Percentiles rank a stretch among this genome's conserved stretches.
These are phyloP conservation scores for Spodoptera exigua DNA, from an alignment of 2,888 invertebrate species.

Conservation along the genomic window DNA sequence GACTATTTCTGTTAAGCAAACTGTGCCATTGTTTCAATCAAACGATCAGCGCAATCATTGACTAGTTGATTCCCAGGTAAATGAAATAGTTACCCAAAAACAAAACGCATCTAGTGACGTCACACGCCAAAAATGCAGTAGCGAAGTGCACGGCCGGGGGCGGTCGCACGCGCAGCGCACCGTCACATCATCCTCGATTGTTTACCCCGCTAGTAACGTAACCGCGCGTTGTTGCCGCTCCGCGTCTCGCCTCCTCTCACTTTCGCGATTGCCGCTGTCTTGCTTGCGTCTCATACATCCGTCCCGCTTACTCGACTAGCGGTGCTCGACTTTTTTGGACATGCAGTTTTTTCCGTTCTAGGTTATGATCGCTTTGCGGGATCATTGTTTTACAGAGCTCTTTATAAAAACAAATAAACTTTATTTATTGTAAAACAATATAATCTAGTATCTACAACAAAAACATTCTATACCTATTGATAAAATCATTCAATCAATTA, in stretches of 20 bases:
- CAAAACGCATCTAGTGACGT: slow-evolving; percentile 72
- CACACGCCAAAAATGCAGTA: slow-evolving; percentile 83
- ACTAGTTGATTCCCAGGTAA: slow-evolving; percentile 39
- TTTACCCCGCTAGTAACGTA: slow-evolving; percentile 87
- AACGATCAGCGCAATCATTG: slow-evolving; percentile 2
- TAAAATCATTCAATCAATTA: too few relatives aligned
- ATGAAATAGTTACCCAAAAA: slow-evolving; percentile 30
- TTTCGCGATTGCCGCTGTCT: slow-evolving; percentile 80
- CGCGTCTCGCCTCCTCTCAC: slow-evolving; percentile 86
- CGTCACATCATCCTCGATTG: slow-evolving; percentile 83
- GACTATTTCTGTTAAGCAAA: slow-evolving; percentile 42
- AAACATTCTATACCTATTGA: too few relatives aligned
- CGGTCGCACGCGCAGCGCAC: slow-evolving; percentile 84
- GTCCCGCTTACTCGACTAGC: slow-evolving; percentile 81
- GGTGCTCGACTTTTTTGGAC: slow-evolving; percentile 88
- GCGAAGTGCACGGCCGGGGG: slow-evolving; percentile 81
- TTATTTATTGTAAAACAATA: too few relatives aligned
- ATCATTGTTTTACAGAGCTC: slow-evolving; percentile 77
- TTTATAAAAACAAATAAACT: too few relatives aligned
- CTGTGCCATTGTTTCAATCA: slow-evolving; percentile 23
- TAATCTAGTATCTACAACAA: too few relatives aligned
- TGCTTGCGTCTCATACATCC: slow-evolving; percentile 61
- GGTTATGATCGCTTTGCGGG: slow-evolving; percentile 80
- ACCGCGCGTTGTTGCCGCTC: slow-evolving; percentile 84
- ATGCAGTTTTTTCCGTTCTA: slow-evolving; percentile 85